A percentile compares a stretch with the other conserved stretches of the same genome.
Conservation (phyloP, 2,888 invertebrate species). For the Brachyopa scutellaris region DNA sequence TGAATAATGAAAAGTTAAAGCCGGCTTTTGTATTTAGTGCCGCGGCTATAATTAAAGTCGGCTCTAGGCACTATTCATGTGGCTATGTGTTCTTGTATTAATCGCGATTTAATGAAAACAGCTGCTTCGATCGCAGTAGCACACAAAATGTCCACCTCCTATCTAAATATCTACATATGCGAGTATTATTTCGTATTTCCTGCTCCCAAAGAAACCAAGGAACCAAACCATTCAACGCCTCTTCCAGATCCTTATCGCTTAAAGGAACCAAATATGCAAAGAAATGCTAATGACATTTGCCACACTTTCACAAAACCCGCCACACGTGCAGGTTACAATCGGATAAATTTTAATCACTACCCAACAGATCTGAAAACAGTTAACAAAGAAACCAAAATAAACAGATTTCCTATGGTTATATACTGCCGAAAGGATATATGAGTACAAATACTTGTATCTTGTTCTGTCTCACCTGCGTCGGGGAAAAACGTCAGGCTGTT, state of each 20-base stretch:
- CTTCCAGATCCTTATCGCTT: background rate
- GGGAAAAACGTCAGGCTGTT: too few relatives aligned
- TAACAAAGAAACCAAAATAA: constrained; percentile 9
- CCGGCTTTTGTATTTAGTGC: too few relatives aligned
- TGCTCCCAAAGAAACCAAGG: background rate
- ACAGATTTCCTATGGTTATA: constrained; percentile 48
- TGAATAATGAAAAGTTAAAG: too few relatives aligned
- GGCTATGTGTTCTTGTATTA: too few relatives aligned
- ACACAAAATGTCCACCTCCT: constrained; percentile 23
- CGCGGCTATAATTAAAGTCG: too few relatives aligned
- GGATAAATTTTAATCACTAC: constrained; percentile 21
- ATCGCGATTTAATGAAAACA: too few relatives aligned
- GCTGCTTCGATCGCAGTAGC: too few relatives aligned
- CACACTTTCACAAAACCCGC: background rate
- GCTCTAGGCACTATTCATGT: too few relatives aligned
- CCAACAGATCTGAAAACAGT: constrained; percentile 9
- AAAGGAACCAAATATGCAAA: constrained; percentile 8
- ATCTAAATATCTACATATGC: too few relatives aligned
- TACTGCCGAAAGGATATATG: constrained; percentile 40
- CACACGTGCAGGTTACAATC: constrained; percentile 13
- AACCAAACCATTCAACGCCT: constrained; percentile 16
- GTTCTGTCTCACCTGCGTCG: constrained; percentile 50
- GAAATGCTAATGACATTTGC: constrained; percentile 1
- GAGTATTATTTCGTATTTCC: constrained; percentile 12
- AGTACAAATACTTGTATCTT: background rate